Evolutionary conservation across 1,140 invertebrate genomes (phyloP), one percentile per base, ranked within the genome.

Genomic region (Penaeus indicus): DNA sequence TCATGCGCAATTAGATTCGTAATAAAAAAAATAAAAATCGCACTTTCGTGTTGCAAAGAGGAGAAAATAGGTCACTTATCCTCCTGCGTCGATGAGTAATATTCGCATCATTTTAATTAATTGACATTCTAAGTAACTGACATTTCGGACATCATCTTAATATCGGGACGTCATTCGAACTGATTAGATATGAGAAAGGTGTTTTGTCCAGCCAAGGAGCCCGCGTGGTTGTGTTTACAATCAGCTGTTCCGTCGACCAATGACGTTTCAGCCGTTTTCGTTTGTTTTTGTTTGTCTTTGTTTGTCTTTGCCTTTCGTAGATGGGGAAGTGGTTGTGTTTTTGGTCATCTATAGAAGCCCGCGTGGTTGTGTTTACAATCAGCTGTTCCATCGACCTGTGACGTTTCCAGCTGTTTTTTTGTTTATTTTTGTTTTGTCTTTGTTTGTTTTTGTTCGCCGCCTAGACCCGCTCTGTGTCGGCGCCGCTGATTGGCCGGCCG

Each of bases 361-460:
- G 27, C 67, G 27, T 25, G 67, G 47, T 54, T 54, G 11, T 54
- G 47, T 54, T 54, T 54, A 54, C 47, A 69, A 32, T 69, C 67
- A 69, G 67, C n/a, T 32, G n/a, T 69, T 69, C 19, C 67, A 69
- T 69, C 67, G 67, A 69, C 67, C 67, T 69, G 67, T 69, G 67
- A 69, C 67, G 67, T 69, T 32, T 25, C 67, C n/a, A 69, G 27
- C n/a, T 69, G 67, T 69, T 25, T n/a, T n/a, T n/a, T n/a, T n/a
- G n/a, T n/a, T n/a, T n/a, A n/a, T n/a, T n/a, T n/a, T 54, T 54
- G 3, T 3, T 54, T 54, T 54, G 47, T 54, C 11, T 54, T 32
- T 25, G 67, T 69, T 69, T 69, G 67, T 69, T 69, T 69, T 69
- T 69, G 67, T 69, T 69, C 67, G n/a, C 67, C 27, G 67, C 27